Percentiles rank a stretch among this genome's conserved stretches.
Evolutionary conservation across 2,113 vertebrate genomes (phyloP).

Genomic region (Azemiops feae): DNA sequence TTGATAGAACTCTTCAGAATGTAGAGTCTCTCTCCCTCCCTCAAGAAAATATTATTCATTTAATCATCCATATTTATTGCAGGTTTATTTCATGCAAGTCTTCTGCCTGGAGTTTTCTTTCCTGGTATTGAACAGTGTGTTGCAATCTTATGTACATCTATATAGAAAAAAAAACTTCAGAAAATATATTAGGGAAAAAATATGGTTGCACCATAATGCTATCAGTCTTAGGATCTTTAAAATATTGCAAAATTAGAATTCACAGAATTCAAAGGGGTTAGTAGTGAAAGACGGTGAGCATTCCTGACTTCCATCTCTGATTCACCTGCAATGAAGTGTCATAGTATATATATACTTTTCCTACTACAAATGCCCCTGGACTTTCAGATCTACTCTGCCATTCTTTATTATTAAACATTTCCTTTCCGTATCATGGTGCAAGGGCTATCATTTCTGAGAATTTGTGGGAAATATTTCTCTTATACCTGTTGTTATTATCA

Average conservation of each 20-base stretch:
- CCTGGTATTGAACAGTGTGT: not conserved
- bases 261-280: not conserved
- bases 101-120: not conserved
- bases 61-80: not conserved
- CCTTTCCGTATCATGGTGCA: not conserved
- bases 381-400: not conserved
- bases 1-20: not conserved
- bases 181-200: not conserved
- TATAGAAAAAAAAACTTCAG: not conserved
- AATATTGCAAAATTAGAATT: not conserved
- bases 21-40: not conserved
- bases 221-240: not conserved
- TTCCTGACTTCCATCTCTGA: not conserved
- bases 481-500: not conserved
- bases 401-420: not conserved
- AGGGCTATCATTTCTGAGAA: not conserved
- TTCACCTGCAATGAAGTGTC: not conserved
- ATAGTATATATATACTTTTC: not conserved
- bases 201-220: not conserved
- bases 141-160: not conserved
- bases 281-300: not conserved
- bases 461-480: not conserved
- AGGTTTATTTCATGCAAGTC: not conserved
- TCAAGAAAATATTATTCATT: not conserved
- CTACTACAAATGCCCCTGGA: too few relatives aligned